Evolutionary conservation across 1,140 invertebrate species (phyloP), one percentile per base, ranked within the genome.

Genomic region (Coptotermes formosanus): DNA sequence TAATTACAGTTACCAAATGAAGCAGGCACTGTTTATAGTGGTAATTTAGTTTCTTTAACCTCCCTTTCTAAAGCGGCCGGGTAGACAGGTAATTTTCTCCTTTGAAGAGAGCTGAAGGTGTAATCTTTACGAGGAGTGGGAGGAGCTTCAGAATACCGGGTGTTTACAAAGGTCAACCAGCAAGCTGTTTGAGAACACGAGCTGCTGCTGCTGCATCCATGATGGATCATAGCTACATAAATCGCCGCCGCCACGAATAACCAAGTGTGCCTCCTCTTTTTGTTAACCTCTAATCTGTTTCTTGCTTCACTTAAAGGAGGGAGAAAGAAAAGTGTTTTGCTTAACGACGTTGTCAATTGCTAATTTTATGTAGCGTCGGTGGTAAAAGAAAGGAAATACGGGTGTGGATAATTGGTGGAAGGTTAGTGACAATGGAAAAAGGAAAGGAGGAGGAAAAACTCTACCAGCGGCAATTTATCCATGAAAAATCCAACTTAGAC

Each of bases 101-200:
- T 75, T 75, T 75, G 64, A 75, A 75, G 64, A 30, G 64, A 75
- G 7, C 16, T 75, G 64, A 75, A 75, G 64, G 64, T 75, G 64
- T 75, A 75, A 75, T 75, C 64, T 75, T 75, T 75, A 30, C 64
- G n/a, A 30, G 64, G 64, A 25, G n/a, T 14, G 64, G 64, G 64
- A 30, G 64, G 64, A 30, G n/a, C 64, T 75, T n/a, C 25, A 75
- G 64, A 30, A n/a, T 75, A 14, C 64, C 64, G 64, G 64, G 25
- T 75, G 64, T 75, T 75, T 75, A 75, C 64, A 75, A 75, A 75
- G 64, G 64, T 75, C 64, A 75, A 75, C 64, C 64, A 75, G 64
- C 25, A 16, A 75, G 64, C n/a, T n/a, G 25, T 75, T 75, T 75
- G 64, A 75, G 64, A 14, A 75, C n/a, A 75, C 9, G 64, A 75